These are phyloP conservation scores for Noctua pronuba DNA, from an alignment of 2,888 invertebrate genomes.

Conservation along the genomic window DNA sequence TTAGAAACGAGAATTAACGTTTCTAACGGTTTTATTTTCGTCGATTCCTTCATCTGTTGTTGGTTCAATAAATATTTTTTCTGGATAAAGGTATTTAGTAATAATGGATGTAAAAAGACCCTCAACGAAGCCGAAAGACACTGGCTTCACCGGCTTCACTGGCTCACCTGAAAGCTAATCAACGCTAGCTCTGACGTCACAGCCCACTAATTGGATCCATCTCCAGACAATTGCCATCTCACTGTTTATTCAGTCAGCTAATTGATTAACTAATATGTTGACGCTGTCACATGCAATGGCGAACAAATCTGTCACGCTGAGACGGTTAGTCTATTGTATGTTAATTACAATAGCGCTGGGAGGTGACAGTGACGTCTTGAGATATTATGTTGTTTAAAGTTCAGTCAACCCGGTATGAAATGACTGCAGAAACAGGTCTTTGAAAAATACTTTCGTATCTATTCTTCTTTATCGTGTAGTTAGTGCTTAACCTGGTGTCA, in stretches of 20 bases:
- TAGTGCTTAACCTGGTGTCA: too few relatives aligned
- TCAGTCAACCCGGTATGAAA: background rate
- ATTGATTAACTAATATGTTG: slow-evolving; percentile 60
- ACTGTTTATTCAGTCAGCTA: slow-evolving; percentile 58
- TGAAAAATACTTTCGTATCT: background rate
- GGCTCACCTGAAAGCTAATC: slow-evolving; percentile 1
- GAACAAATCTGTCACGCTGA: slow-evolving; percentile 44
- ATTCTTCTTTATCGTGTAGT: too few relatives aligned
- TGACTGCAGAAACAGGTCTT: background rate
- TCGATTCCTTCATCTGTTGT: background rate
- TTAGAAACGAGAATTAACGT: background rate
- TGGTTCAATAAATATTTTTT: background rate
- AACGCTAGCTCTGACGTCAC: background rate
- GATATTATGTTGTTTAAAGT: background rate
- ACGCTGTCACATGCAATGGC: slow-evolving; percentile 26
- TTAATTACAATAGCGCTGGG: slow-evolving; percentile 3
- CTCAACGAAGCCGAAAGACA: background rate
- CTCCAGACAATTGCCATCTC: slow-evolving; percentile 39
- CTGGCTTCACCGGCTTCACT: too few relatives aligned
- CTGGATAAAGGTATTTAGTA: background rate
- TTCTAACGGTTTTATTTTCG: background rate
- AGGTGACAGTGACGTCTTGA: slow-evolving; percentile 2
- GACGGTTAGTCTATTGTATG: slow-evolving; percentile 19
- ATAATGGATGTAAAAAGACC: background rate
- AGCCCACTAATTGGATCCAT: slow-evolving; percentile 39